Evolutionary conservation across 2,888 invertebrate genomes (phyloP).

Genomic region (Rhopalosiphum nymphaeae): DNA sequence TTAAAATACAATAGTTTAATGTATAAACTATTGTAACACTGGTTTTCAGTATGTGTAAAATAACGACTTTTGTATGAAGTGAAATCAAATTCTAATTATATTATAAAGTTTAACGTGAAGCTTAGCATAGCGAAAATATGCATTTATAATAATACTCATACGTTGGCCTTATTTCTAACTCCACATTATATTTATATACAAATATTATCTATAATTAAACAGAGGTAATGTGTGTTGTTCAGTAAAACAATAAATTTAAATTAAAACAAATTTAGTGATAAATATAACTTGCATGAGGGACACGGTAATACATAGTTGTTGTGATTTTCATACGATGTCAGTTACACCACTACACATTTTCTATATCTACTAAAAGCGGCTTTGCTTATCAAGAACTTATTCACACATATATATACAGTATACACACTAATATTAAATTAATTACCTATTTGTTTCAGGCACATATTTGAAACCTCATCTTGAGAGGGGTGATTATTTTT

Average conservation of each 20-base stretch:
- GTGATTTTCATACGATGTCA: neutral
- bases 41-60: neutral
- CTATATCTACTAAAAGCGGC: neutral
- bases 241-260: constrained; percentile 38
- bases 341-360: neutral
- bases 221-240: neutral
- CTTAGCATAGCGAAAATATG: neutral
- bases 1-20: neutral
- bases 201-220: constrained; percentile 15
- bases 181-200: neutral
- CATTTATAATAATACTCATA: neutral
- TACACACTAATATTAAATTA: too few species aligned
- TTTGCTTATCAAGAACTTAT: neutral
- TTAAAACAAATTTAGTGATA: constrained; percentile 32
- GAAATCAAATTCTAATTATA: constrained; percentile 17
- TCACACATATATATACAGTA: neutral
- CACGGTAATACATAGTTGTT: neutral
- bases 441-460: too few species aligned
- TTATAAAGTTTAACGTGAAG: neutral
- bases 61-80: constrained; percentile 13
- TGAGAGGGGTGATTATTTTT: too few species aligned
- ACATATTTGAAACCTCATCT: too few species aligned
- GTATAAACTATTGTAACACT: neutral
- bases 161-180: constrained; percentile 10
- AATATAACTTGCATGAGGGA: neutral